Conservation (phyloP, 1,140 invertebrate species). For the Tenebrio molitor region DNA sequence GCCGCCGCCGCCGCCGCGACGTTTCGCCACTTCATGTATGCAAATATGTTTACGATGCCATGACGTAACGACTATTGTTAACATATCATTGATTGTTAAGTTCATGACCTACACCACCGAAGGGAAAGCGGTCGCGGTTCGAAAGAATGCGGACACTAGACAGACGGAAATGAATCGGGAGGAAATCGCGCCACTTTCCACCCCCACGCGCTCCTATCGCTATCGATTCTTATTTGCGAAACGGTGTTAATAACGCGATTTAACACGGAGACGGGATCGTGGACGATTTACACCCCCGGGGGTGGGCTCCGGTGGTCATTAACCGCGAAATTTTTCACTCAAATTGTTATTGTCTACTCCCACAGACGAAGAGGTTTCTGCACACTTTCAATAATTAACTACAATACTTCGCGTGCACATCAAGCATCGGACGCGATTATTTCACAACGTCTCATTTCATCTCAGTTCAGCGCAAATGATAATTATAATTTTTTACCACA, state of each 20-base stretch:
- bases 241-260: conserved; percentile 7
- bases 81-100: conserved; percentile 66
- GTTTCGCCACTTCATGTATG: conserved; percentile 56
- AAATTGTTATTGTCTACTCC: too few relatives aligned
- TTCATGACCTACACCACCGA: conserved; percentile 63
- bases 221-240: conserved; percentile 22
- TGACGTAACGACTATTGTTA: conserved; percentile 66
- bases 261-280: too few relatives aligned
- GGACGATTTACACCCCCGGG: too few relatives aligned
- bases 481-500: too few relatives aligned
- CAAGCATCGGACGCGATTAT: too few relatives aligned
- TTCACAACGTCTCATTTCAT: too few relatives aligned
- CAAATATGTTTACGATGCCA: conserved; percentile 64
- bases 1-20: conserved; percentile 26
- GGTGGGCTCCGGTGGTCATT: too few relatives aligned
- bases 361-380: too few relatives aligned
- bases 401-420: too few relatives aligned
- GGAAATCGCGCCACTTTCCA: conserved; percentile 34
- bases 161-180: conserved; percentile 39
- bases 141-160: conserved; percentile 55
- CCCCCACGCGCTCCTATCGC: not conserved
- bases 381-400: too few relatives aligned
- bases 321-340: too few relatives aligned
- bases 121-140: conserved; percentile 57
- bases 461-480: too few relatives aligned